Percentiles rank a stretch among this genome's conserved stretches.
Conservation (phyloP, 2,797 vertebrate species). For the Lagorchestes hirsutus region DNA sequence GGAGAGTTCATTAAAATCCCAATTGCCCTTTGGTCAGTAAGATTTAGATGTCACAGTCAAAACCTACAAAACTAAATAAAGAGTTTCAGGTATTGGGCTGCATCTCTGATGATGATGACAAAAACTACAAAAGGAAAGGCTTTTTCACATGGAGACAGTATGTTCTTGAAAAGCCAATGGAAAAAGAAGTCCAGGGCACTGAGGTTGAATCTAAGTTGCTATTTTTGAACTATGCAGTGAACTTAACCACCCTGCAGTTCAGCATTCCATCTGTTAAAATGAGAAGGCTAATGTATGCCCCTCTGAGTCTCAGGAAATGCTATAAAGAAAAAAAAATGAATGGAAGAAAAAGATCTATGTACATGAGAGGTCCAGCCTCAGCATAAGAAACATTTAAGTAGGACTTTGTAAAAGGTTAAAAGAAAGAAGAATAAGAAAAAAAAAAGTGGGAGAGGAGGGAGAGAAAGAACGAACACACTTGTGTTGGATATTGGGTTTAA, state of each 20-base stretch:
- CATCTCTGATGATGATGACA: not conserved
- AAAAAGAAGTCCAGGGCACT: not conserved
- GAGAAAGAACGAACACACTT: not conserved
- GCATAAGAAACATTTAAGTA: constrained; percentile 46
- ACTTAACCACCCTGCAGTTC: not conserved
- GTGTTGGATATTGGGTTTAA: constrained; percentile 4
- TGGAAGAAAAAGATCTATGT: not conserved
- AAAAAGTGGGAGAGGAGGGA: not conserved
- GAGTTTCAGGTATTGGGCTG: not conserved
- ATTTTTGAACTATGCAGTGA: not conserved
- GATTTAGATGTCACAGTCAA: not conserved
- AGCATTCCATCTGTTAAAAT: not conserved
- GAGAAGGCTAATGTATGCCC: not conserved
- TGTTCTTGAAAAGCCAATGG: not conserved
- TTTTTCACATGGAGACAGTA: not conserved
- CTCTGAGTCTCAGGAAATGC: not conserved
- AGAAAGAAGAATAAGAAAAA: not conserved
- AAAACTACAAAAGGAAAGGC: not conserved
- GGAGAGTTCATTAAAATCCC: not conserved
- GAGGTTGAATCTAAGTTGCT: not conserved
- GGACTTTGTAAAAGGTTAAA: not conserved
- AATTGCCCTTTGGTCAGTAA: not conserved
- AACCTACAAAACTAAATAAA: not conserved
- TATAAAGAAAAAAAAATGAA: not conserved
- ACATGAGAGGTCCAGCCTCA: constrained; percentile 40